phyloP scores from a whole-genome alignment of 2,888 invertebrate species.

The Ochlodes sylvanus region DNA sequence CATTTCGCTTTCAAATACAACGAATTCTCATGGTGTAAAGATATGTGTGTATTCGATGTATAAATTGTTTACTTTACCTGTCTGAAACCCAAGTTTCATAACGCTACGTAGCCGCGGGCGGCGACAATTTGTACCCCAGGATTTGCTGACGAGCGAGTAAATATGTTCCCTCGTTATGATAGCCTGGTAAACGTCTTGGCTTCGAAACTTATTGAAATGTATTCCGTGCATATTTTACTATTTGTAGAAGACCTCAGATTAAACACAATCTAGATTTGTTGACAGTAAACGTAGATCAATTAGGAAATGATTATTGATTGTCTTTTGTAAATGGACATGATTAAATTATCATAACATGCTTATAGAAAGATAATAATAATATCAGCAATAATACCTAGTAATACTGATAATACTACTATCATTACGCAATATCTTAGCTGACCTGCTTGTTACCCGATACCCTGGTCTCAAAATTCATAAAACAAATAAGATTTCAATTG shows the following conservation, averaged over 20 bases:
- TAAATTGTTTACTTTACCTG: constrained; percentile 31
- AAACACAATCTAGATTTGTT: not conserved
- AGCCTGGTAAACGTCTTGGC: constrained; percentile 31
- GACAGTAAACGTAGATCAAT: too few relatives aligned
- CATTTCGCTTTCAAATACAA: not conserved
- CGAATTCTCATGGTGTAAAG: constrained; percentile 3
- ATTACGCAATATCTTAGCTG: too few relatives aligned
- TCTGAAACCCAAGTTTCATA: constrained; percentile 58
- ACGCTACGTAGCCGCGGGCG: constrained; percentile 70
- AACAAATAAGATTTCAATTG: too few relatives aligned
- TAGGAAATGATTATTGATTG: too few relatives aligned
- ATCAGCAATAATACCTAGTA: too few relatives aligned
- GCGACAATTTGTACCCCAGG: constrained; percentile 73
- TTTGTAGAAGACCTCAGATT: not conserved
- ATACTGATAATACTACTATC: too few relatives aligned
- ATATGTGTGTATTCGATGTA: constrained; percentile 25
- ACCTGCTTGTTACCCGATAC: too few relatives aligned
- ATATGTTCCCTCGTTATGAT: constrained; percentile 63
- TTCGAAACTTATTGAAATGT: constrained; percentile 33
- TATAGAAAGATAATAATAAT: too few relatives aligned
- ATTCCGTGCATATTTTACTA: constrained; percentile 10
- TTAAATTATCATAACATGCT: too few relatives aligned
- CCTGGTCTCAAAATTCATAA: too few relatives aligned
- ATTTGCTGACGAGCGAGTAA: constrained; percentile 77
- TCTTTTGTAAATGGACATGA: too few relatives aligned